Evolutionary conservation across 2,888 invertebrate species (phyloP), one percentile per base, ranked within the genome.

Genomic region (Philaethria dido): DNA sequence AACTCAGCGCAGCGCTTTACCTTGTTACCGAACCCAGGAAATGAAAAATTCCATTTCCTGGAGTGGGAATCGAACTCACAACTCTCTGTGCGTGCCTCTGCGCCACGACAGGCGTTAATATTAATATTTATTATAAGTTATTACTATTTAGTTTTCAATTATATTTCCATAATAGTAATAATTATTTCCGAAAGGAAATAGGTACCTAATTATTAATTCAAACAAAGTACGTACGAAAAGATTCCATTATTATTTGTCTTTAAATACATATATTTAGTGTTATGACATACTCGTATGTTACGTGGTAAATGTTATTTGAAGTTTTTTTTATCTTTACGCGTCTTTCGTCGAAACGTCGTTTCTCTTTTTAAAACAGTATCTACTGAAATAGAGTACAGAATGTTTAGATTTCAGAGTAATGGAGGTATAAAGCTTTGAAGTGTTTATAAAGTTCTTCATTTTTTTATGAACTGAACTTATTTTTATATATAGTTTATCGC

Each of bases 341-440:
- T 29, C 52, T 52, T 33, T 52, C 52, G 11, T 11, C 52, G 16
- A n/a, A n/a, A 39, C 36, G 39, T 55, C 20, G 22, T 20, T 55
- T 39, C 39, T 22, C 3, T 39, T 39, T 20, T 39, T 20, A 39
- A 39, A 39, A 20, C 54, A 8, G 36, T 9, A 18, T 9, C 8
- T 22, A 45, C n/a, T 18, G 5, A 25, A 59, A 25, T 59, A 59
- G 22, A 50, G 25, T 16, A 44, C 16, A 64, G 72, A 70, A 71
- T 72, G 77, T 80, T 80, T 78, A 68, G 73, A 72, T 79, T 77
- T 67, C 67, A 61, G 70, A 76, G 72, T 76, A 73, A 77, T 77
- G 70, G 47, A 44, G 64, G 14, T 66, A 62, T 71, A 66, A 62
- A 20, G 45, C 60, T 63, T 70, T 69, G 68, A 72, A 69, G 63